phyloP scores from a whole-genome alignment of 2,888 invertebrate genomes.

The Diarsia brunnea region DNA sequence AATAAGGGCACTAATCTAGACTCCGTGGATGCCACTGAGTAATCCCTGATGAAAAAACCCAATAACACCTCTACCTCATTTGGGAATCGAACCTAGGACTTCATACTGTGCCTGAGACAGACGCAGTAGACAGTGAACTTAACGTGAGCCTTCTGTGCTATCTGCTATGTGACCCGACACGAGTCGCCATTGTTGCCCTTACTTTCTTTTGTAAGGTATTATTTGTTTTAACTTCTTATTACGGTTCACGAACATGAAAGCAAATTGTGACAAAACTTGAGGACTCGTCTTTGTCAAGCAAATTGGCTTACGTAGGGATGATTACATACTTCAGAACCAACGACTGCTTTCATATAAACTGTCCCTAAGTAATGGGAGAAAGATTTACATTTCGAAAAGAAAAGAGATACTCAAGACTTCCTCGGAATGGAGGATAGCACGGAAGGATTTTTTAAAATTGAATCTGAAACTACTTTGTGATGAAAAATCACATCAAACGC shows the following conservation, averaged over 20 bases:
- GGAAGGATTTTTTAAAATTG: not conserved
- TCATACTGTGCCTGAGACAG: not conserved
- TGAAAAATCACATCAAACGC: not conserved
- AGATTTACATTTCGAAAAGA: not conserved
- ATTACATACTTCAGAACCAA: not conserved
- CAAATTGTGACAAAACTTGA: conserved; percentile 23
- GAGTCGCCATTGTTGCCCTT: not conserved
- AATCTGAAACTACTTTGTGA: not conserved
- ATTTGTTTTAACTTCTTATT: conserved; percentile 23
- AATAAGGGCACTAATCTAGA: not conserved
- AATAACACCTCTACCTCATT: not conserved
- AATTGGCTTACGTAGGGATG: conserved; percentile 1
- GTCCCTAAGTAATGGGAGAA: not conserved
- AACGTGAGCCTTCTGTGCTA: not conserved
- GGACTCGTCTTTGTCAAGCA: conserved; percentile 17
- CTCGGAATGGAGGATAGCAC: not conserved
- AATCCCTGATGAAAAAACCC: not conserved
- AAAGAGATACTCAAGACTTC: not conserved
- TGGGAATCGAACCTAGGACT: not conserved
- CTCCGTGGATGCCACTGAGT: not conserved
- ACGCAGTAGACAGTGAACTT: not conserved
- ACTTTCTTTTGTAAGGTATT: conserved; percentile 7
- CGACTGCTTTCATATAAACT: not conserved
- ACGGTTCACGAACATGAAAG: conserved; percentile 12
- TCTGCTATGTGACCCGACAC: not conserved